Evolutionary conservation across 2,113 vertebrate genomes (phyloP).

Genomic region (Platycercus adscitus): DNA sequence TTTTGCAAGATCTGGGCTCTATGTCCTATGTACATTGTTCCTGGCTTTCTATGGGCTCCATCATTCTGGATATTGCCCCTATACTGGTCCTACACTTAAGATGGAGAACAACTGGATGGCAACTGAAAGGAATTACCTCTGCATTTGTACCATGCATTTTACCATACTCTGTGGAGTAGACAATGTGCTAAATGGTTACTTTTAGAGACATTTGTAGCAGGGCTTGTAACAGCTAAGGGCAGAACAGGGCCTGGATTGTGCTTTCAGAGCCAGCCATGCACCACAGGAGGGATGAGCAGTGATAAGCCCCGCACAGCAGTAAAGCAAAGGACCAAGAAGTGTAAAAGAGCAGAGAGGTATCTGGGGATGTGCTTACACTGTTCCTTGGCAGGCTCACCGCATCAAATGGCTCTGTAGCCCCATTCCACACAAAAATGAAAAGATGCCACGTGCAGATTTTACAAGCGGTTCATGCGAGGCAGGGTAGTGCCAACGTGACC

Average conservation of each 20-base stretch:
- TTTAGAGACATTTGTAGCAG: neutral
- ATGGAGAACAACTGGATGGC: neutral
- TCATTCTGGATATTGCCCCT: neutral
- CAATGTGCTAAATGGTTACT: neutral
- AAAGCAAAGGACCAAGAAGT: neutral
- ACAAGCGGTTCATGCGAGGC: neutral
- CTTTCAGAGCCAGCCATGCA: neutral
- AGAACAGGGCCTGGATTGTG: neutral
- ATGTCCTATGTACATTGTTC: neutral
- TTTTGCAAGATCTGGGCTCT: neutral
- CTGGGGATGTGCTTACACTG: neutral
- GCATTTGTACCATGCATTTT: neutral
- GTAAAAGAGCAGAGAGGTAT: neutral
- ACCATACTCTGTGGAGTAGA: neutral
- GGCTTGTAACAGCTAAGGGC: neutral
- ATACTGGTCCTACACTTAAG: neutral
- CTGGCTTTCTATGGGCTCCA: neutral
- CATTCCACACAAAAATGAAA: neutral
- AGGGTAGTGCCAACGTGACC: neutral
- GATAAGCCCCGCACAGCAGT: neutral
- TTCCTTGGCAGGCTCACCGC: neutral
- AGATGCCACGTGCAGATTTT: fast-evolving
- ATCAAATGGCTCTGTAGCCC: neutral
- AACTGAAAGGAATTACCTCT: neutral
- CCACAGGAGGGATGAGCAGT: neutral